Conservation (phyloP, 2,888 invertebrate species). For the Apodemia hepburni region DNA sequence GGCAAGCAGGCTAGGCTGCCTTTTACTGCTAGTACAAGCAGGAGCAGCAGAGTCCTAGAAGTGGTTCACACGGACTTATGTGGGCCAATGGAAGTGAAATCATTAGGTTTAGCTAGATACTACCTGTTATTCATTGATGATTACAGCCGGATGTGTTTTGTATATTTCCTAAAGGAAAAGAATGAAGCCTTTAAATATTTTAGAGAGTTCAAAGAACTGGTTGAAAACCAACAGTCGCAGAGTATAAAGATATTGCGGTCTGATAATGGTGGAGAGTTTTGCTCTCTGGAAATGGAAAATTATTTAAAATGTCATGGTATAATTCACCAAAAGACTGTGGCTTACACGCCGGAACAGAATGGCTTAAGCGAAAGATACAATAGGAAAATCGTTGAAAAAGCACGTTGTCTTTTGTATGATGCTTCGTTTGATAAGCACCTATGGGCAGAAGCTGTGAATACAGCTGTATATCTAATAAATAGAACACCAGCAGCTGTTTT, state of each 20-base stretch:
- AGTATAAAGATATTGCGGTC: not conserved
- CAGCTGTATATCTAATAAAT: not conserved
- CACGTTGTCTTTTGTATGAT: not conserved
- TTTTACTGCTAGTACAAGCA: not conserved
- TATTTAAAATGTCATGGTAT: not conserved
- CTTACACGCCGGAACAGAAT: not conserved
- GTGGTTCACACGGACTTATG: not conserved
- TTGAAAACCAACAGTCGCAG: not conserved
- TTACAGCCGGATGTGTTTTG: not conserved
- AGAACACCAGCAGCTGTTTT: not conserved
- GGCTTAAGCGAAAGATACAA: not conserved
- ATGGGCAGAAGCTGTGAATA: not conserved
- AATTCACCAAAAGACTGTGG: not conserved
- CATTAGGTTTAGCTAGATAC: not conserved
- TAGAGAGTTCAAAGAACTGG: not conserved
- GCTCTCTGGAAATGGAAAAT: not conserved
- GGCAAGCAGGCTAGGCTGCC: constrained; percentile 4
- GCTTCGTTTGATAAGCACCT: not conserved
- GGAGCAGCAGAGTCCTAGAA: not conserved
- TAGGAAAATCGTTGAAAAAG: not conserved
- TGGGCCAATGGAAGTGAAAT: not conserved
- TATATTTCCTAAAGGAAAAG: not conserved
- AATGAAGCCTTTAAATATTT: not conserved
- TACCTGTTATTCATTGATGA: not conserved
- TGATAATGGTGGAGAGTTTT: not conserved